Conservation (phyloP, 2,888 invertebrate genomes). For the Pristionchus arcanus region DNA sequence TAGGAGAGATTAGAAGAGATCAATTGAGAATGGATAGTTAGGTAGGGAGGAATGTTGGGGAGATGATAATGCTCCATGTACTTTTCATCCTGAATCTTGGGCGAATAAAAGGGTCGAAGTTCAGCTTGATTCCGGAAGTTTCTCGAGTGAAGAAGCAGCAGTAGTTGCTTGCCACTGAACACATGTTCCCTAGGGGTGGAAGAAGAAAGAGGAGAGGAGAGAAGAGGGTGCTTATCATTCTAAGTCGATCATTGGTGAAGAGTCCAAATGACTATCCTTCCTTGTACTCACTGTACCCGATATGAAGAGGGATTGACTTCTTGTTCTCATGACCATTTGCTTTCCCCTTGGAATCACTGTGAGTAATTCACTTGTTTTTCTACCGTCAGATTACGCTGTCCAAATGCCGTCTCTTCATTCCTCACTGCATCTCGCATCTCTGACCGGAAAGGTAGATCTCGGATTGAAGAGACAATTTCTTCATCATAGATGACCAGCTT, state of each 20-base stretch:
- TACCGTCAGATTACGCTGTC: neutral
- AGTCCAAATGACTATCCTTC: constrained; percentile 40
- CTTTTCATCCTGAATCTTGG: neutral
- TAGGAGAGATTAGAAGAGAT: neutral
- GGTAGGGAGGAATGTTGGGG: neutral
- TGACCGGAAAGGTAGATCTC: too few relatives aligned
- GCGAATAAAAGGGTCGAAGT: too few relatives aligned
- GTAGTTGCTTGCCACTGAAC: neutral
- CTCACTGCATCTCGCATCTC: too few relatives aligned
- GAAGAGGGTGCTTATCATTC: neutral
- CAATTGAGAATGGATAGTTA: neutral
- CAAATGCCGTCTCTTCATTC: too few relatives aligned
- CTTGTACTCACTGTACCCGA: neutral
- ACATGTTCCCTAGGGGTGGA: constrained; percentile 36
- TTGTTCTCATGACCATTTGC: neutral
- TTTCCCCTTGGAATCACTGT: neutral
- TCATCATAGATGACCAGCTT: neutral
- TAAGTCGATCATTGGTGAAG: neutral
- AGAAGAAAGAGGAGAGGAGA: constrained; percentile 5
- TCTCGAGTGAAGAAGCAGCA: neutral
- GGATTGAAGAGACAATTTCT: too few relatives aligned
- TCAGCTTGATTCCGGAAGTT: neutral
- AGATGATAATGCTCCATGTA: neutral
- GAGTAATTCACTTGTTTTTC: neutral
- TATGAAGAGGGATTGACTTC: neutral